phyloP scores from a whole-genome alignment of 2,888 invertebrate species.

The Caenorhabditis zanzibari region DNA sequence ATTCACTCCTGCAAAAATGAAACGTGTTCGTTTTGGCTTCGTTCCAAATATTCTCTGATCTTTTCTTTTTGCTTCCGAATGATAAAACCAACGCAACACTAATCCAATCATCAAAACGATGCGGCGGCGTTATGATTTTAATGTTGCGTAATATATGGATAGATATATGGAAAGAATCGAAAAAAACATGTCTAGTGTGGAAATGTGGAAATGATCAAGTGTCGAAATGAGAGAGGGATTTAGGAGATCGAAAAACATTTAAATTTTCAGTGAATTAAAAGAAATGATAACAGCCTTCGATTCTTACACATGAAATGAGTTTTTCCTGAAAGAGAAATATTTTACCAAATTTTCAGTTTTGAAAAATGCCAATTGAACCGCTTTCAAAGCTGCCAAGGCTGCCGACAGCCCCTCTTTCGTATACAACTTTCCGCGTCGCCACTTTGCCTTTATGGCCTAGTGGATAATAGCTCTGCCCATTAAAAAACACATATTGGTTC shows the following conservation, averaged over 20 bases:
- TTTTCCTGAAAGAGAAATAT: too few species aligned
- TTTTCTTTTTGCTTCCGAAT: constrained; percentile 11
- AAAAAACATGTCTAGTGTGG: constrained; percentile 21
- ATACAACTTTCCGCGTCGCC: too few species aligned
- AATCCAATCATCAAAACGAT: constrained; percentile 32
- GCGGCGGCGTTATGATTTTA: constrained; percentile 1
- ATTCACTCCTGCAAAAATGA: not conserved
- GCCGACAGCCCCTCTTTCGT: too few species aligned
- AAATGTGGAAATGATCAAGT: not conserved
- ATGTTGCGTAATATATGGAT: constrained; percentile 31
- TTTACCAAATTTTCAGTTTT: too few species aligned
- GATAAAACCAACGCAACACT: constrained; percentile 11
- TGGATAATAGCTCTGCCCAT: too few species aligned
- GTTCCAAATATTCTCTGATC: constrained; percentile 44
- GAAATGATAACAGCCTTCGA: not conserved
- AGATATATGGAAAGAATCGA: not conserved
- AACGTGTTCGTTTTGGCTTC: constrained; percentile 30
- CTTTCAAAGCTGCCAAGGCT: too few species aligned
- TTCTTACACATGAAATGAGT: too few species aligned
- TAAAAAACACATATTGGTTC: too few species aligned
- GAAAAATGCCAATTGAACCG: too few species aligned
- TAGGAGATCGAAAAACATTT: not conserved
- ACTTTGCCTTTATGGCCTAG: too few species aligned
- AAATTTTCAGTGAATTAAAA: not conserved
- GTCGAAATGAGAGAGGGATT: not conserved